Evolutionary conservation across 2,888 invertebrate species (phyloP).

Genomic region (Xanthorhoe designata): DNA sequence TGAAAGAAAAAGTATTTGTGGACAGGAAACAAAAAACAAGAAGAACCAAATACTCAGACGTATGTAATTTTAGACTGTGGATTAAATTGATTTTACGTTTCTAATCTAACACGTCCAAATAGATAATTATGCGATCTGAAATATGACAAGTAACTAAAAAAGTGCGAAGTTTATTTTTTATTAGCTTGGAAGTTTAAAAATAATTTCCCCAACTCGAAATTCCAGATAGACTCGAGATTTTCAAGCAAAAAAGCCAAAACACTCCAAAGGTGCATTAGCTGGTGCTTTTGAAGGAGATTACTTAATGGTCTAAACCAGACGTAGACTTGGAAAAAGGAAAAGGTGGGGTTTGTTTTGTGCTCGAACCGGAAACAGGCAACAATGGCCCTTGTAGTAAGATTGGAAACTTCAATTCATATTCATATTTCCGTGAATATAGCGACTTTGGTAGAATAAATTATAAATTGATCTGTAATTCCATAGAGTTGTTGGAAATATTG

Average conservation of each 20-base stretch:
- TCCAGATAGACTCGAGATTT: conserved; percentile 11
- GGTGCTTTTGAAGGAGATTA: conserved; percentile 62
- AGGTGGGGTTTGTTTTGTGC: conserved; percentile 55
- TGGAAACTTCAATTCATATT: conserved; percentile 25
- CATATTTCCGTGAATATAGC: conserved; percentile 8
- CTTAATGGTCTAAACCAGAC: conserved; percentile 65
- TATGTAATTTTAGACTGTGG: too few species aligned
- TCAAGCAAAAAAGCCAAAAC: conserved; percentile 45
- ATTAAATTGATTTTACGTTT: too few species aligned
- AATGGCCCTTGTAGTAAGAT: conserved; percentile 39
- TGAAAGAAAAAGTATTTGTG: too few species aligned
- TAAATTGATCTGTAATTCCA: background rate
- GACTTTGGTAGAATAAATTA: background rate
- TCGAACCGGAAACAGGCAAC: conserved; percentile 49
- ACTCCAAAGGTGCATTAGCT: conserved; percentile 62
- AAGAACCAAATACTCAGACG: too few species aligned
- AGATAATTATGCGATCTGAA: too few species aligned
- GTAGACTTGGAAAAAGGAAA: conserved; percentile 51
- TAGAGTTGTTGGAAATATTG: background rate
- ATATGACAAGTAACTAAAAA: too few species aligned
- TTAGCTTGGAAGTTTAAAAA: too few species aligned
- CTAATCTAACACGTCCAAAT: too few species aligned
- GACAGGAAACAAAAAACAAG: too few species aligned
- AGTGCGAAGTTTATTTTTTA: too few species aligned
- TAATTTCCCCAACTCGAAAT: background rate